These are phyloP conservation scores for Natator depressus DNA, from an alignment of 2,113 vertebrate species.

Conservation along the genomic window DNA sequence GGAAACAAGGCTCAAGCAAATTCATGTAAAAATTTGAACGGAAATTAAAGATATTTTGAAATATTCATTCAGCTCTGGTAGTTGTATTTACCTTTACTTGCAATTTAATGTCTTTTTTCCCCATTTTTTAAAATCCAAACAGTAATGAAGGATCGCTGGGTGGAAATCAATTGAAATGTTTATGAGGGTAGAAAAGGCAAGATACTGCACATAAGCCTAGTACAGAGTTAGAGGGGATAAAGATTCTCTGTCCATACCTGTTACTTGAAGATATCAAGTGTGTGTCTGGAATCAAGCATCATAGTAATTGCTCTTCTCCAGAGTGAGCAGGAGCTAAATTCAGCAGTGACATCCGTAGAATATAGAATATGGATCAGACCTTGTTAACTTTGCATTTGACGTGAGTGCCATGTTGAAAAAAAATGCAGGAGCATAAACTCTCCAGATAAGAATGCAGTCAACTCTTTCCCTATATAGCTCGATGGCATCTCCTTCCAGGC, in stretches of 20 bases:
- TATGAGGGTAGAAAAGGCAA: neutral
- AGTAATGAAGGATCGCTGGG: neutral
- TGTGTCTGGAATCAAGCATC: neutral
- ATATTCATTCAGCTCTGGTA: neutral
- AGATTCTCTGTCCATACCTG: neutral
- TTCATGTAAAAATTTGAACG: neutral
- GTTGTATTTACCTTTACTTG: neutral
- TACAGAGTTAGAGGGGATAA: neutral
- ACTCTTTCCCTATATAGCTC: slow-evolving; percentile 8
- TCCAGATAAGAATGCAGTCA: neutral
- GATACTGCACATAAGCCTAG: neutral
- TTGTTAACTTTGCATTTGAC: slow-evolving; percentile 42
- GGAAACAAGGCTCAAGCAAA: neutral
- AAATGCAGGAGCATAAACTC: neutral
- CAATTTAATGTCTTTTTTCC: neutral
- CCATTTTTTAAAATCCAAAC: neutral
- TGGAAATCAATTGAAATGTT: neutral
- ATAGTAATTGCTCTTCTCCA: slow-evolving; percentile 2
- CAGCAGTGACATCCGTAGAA: neutral
- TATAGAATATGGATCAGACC: slow-evolving; percentile 36
- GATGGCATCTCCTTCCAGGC: neutral
- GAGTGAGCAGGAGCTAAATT: slow-evolving; percentile 5
- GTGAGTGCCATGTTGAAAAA: neutral
- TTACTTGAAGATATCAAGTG: neutral
- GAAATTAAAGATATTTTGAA: neutral